These are phyloP conservation scores for Beris morrisii DNA, from an alignment of 2,888 invertebrate genomes.

Conservation along the genomic window DNA sequence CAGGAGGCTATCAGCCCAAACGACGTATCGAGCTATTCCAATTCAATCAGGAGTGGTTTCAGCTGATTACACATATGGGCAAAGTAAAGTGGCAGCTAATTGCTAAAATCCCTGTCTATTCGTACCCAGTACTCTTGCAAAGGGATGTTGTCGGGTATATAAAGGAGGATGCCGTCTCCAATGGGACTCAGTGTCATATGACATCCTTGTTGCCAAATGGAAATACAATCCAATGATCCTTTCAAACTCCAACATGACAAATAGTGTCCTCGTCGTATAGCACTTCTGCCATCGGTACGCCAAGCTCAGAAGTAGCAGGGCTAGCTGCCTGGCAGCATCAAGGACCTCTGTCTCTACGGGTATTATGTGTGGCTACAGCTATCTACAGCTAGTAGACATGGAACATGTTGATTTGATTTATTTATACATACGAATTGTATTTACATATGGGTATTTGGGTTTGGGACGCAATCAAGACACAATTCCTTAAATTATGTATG, in stretches of 20 bases:
- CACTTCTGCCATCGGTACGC: not conserved
- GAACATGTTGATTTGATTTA: constrained; percentile 36
- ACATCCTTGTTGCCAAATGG: constrained; percentile 33
- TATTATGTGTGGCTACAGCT: not conserved
- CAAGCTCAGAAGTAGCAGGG: no score
- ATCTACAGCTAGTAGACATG: constrained; percentile 9
- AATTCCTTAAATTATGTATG: constrained; percentile 26
- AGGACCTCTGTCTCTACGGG: not conserved
- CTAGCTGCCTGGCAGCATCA: no score
- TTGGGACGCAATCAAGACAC: constrained; percentile 27
- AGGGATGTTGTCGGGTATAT: not conserved
- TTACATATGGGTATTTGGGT: constrained; percentile 28
- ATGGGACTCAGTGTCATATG: constrained; percentile 32
- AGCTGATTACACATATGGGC: not conserved
- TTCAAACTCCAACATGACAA: constrained; percentile 20
- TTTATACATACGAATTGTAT: constrained; percentile 27
- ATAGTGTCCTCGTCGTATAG: not conserved
- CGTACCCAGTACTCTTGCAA: no score
- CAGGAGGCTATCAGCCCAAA: no score
- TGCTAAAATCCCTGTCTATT: constrained; percentile 9
- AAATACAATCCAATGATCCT: constrained; percentile 32
- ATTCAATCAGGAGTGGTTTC: constrained; percentile 19
- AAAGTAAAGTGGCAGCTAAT: constrained; percentile 20
- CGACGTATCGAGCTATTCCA: no score
- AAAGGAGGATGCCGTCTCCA: constrained; percentile 7